Evolutionary conservation across 1,140 invertebrate genomes (phyloP), one percentile per base, ranked within the genome.

Genomic region (Lysiphlebus fabarum): DNA sequence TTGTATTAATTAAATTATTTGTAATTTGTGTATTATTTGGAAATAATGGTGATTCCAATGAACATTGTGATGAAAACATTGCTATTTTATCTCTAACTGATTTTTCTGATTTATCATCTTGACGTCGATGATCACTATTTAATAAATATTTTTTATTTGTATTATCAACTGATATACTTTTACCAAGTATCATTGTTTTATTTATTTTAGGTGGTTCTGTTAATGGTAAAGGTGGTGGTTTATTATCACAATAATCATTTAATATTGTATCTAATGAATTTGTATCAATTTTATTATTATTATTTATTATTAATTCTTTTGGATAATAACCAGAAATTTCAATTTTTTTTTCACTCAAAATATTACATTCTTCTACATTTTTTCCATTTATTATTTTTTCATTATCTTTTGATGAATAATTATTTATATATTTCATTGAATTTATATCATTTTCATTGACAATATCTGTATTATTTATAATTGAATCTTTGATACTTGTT

Each of bases 51-150:
- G 71, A 62, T 37, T 79, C 70, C 5, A 71, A 38, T 5, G 65
- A 70, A 7, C 72, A 73, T 49, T 72, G 72, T 11, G 73, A 77
- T 6, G 90, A 91, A 74, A 93, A 93, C 88, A 93, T 90, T 42
- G 90, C 91, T 67, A 93, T 93, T 77, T 92, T 92, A 70, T 92
- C 90, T 66, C 87, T 86, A 12, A 93, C 90, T 64, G 89, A 91
- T 53, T 85, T 85, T 71, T 88, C 87, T 56, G 88, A 91, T 67
- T 86, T 87, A 66, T 87, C 87, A 69, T 89, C 88, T 67, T 89
- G 86, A 45, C 82, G 78, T 75, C 87, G 74, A 2, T 63, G 59
- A 36, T 76, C 72, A 1, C 67, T 66, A 57, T 69, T 77, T 11
- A 68, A n/a, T 0, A 68, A 67, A n/a, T 67, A 74, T 53, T 77